phyloP scores from a whole-genome alignment of 2,888 invertebrate species.

The Cerceris rybyensis region DNA sequence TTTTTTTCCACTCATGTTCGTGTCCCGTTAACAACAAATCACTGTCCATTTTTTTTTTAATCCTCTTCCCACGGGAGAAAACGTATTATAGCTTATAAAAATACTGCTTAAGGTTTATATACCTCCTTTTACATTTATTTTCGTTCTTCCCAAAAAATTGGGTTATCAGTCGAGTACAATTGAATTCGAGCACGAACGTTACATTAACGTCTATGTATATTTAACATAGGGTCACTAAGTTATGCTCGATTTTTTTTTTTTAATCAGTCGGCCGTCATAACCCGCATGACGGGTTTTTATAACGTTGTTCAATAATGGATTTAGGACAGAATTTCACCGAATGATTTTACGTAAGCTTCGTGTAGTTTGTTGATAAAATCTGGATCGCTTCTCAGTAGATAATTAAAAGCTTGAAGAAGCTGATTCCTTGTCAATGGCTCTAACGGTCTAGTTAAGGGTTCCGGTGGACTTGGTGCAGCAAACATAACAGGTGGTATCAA shows the following conservation, averaged over 20 bases:
- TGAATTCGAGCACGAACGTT: conserved; percentile 55
- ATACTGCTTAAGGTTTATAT: conserved; percentile 62
- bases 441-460: conserved; percentile 78
- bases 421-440: conserved; percentile 94
- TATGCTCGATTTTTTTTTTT: conserved; percentile 48
- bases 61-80: conserved; percentile 52
- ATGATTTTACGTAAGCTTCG: conserved; percentile 95
- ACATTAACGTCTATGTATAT: conserved; percentile 49
- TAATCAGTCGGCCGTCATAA: conserved; percentile 61
- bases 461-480: conserved; percentile 80
- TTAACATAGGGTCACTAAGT: conserved; percentile 54
- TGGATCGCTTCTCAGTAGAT: conserved; percentile 92
- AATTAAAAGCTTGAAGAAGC: conserved; percentile 93
- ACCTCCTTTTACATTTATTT: conserved; percentile 33
- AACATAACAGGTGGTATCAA: conserved; percentile 95
- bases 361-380: conserved; percentile 95
- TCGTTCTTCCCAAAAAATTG: conserved; percentile 38
- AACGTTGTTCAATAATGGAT: conserved; percentile 38
- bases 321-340: conserved; percentile 86
- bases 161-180: conserved; percentile 49
- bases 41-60: conserved; percentile 23
- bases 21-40: conserved; percentile 21
- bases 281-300: conserved; percentile 58
- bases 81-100: conserved; percentile 64
- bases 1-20: conserved; percentile 10